A percentile compares a stretch with the other conserved stretches of the same genome.
These are phyloP conservation scores for Enteromius paludinosus DNA, from an alignment of 2,797 vertebrate species.

Conservation along the genomic window DNA sequence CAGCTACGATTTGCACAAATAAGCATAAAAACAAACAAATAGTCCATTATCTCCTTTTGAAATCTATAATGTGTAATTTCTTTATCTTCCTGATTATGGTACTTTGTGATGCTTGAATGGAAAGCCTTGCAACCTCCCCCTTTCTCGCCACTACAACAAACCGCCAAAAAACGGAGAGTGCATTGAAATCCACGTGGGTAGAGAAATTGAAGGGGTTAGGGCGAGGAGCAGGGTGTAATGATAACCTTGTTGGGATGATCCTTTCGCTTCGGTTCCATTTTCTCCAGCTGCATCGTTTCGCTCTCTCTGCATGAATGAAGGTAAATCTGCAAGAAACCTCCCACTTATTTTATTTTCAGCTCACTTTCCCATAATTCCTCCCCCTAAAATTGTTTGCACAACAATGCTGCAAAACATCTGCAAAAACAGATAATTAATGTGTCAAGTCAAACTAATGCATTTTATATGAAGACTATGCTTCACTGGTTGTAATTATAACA, in stretches of 20 bases:
- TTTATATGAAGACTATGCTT: slow-evolving; percentile 90
- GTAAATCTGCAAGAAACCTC: slow-evolving; percentile 87
- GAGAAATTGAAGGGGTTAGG: slow-evolving; percentile 59
- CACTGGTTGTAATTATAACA: slow-evolving; percentile 91
- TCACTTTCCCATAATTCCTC: slow-evolving; percentile 91
- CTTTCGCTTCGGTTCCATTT: slow-evolving; percentile 71
- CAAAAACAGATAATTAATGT: slow-evolving; percentile 97
- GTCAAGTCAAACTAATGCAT: slow-evolving; percentile 93
- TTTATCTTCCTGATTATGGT: slow-evolving; percentile 65
- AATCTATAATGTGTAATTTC: slow-evolving; percentile 67
- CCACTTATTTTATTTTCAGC: slow-evolving; percentile 92
- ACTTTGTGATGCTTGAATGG: slow-evolving; percentile 63
- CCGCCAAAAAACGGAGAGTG: slow-evolving; percentile 46
- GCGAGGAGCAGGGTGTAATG: slow-evolving; percentile 68
- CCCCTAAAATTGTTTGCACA: slow-evolving; percentile 89
- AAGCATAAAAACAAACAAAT: slow-evolving; percentile 65
- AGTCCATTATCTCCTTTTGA: slow-evolving; percentile 65
- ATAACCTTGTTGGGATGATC: slow-evolving; percentile 77
- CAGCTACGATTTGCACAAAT: slow-evolving; percentile 60
- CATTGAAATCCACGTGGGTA: slow-evolving; percentile 56
- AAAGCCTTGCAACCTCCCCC: slow-evolving; percentile 50
- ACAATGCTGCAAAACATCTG: slow-evolving; percentile 98
- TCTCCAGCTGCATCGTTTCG: slow-evolving; percentile 84
- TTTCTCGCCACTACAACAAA: slow-evolving; percentile 43
- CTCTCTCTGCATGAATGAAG: slow-evolving; percentile 88